Evolutionary conservation across 2,113 vertebrate species (phyloP), one percentile per base, ranked within the genome.

Genomic region (Lichenostomus cassidix): DNA sequence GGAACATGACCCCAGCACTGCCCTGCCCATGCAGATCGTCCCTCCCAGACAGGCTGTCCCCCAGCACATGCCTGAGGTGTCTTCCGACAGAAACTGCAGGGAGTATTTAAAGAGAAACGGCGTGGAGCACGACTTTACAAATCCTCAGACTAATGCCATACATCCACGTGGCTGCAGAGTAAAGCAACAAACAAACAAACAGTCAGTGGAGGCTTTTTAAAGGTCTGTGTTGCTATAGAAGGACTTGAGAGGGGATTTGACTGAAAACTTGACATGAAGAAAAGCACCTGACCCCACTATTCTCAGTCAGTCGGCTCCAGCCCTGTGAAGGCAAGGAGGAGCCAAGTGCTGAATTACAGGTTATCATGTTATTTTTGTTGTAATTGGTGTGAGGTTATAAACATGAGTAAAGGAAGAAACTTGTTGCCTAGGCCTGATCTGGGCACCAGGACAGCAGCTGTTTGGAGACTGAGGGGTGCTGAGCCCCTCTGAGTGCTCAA

Each of bases 161-260:
- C 50, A 27, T 39, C 67, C 92, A 77, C 3, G 33, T 79, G 81
- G 85, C 17, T 20, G 2, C 24, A 62, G 75, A 90, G 67, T 44
- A 56, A 91, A 94, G 86, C 94, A 85, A 68, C 91, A 90, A 89
- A 56, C 67, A 91, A 84, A 59, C 74, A 92, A 75, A 41, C 41
- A 49, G 33, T 28, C 29, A 33, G 18, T 5, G 18, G 63, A 92
- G 55, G 63, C 37, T 93, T 92, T 96, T 83, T 47, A 91, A 76
- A 95, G 33, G 33, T 53, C 89, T 74, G 16, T 33, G 49, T 33
- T 79, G 39, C 52, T 50, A 8, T 13, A 24, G 80, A 29, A 60
- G 39, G 70, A 33, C 29, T 71, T 35, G 46, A 65, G 58, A 71
- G 41, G 53, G 78, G 44, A 25, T 58, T 15, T 29, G 49, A 58